Base-by-base conservation (phyloP, 2,113 vertebrate genomes). In the Calcarius ornatus region DNA sequence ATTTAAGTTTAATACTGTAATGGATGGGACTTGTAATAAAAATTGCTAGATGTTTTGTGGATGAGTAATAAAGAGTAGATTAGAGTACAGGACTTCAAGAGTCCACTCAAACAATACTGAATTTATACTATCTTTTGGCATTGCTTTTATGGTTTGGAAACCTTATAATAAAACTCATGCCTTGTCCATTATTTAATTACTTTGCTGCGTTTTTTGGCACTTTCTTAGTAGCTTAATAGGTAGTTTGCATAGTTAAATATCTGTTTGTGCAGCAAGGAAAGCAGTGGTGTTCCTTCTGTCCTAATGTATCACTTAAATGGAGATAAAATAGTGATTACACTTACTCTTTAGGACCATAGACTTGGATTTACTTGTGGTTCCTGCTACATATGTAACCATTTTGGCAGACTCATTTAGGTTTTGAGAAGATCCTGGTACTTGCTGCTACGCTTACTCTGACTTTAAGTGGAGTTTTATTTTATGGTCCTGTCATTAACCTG, bases 301-400 rank as follows among this genome's bases (percentile, higher is more conserved):
- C 92, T 89, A 87, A 96, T 96, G 85, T 20, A 97, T 97, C 95
- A 95, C 84, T 86, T 92, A 96, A 97, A 96, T 96, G 81, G 93
- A 96, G 93, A 95, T 96, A 95, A 96, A 96, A 92, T 86, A 96
- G 93, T 89, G 93, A 95, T 96, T 96, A 93, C 35, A 5, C 75
- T 96, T 96, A 92, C 88, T 92, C 86, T 70, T 96, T 84, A 94
- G 84, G 78, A 91, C 84, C 63, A 70, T 95, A 88, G 94, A 66
- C 81, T 84, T 95, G 90, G 85, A 97, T 96, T 96, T 97, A 95
- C 94, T 94, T 66, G 53, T 19, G 17, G 30, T 35, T 93, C 59
- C 69, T 70, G 64, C 81, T 96, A 65, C 79, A 73, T 88, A 84
- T 25, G 83, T 92, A 93, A 94, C 83, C 38, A 18, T 91, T 89